Conservation (phyloP, 2,113 vertebrate species). For the Prietella phreatophila region DNA sequence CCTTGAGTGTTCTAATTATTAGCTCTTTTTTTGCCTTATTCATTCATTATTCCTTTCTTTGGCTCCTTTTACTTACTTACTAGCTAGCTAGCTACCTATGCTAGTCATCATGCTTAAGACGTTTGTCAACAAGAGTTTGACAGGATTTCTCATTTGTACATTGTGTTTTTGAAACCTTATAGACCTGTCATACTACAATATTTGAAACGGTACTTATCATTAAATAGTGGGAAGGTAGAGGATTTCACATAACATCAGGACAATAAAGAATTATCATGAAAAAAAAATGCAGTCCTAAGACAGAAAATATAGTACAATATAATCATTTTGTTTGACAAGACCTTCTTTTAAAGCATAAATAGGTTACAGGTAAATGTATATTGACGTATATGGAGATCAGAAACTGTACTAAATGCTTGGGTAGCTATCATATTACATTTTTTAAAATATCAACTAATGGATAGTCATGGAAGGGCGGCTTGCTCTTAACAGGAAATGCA, state of each 20-base stretch:
- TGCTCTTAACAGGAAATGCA: not conserved
- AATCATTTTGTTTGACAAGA: not conserved
- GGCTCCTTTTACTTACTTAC: not conserved
- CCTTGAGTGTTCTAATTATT: not conserved
- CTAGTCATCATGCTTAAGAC: not conserved
- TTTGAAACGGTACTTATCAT: too few species aligned
- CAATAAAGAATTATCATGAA: not conserved
- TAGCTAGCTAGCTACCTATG: not conserved
- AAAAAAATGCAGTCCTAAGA: not conserved
- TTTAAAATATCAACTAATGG: not conserved
- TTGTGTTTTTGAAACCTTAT: not conserved
- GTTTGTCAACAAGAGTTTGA: too few species aligned
- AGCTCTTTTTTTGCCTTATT: too few species aligned
- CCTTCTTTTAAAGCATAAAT: not conserved
- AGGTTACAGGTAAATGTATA: not conserved
- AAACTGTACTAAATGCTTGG: not conserved
- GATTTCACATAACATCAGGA: not conserved
- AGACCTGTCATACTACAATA: too few species aligned
- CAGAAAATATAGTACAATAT: too few species aligned
- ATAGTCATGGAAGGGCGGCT: not conserved
- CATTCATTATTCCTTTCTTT: not conserved
- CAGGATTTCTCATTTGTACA: not conserved
- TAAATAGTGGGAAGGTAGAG: too few species aligned
- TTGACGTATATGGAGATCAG: not conserved
- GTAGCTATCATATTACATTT: not conserved